Evolutionary conservation across 2,113 vertebrate genomes (phyloP), one percentile per base, ranked within the genome.

Genomic region (Cygnus atratus): DNA sequence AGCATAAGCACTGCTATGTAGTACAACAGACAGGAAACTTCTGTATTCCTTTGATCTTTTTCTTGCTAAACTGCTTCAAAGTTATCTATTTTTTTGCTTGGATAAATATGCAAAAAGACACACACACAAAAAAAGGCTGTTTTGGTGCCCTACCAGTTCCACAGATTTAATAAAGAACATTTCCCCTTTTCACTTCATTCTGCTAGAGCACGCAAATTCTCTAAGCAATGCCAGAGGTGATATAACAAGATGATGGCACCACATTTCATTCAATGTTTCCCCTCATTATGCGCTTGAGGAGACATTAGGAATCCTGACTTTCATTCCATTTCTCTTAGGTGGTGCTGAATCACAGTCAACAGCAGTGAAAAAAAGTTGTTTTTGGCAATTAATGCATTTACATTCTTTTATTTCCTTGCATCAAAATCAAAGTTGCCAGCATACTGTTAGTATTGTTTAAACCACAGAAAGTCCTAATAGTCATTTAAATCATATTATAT

Each of bases 401-500:
- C 18, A 90, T n/a, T 26, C 52, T 63, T 75, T 31, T 58, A 14
- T 59, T 65, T 84, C 44, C 58, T 90, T 84, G 33, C 24, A 58
- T 33, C 33, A 70, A 84, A 86, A 88, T 46, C 25, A 67, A 16
- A 63, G 59, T 28, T 90, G 59, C 28, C 35, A 90, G n/a, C 39
- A 78, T 25, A 10, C 29, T 11, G 10, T 44, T 55, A 72, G 35
- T 84, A 84, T 29, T 77, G 12, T 68, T 93, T 71, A 81, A 93
- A 37, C 18, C 43, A 24, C 43, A 67, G 20, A 24, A 91, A 73
- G 20, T 76, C 41, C 35, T 85, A 85, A 67, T 24, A 83, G 65
- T 78, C 26, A 75, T 54, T 84, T 84, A 86, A 74, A 86, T 80
- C 39, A 52, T 91, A 57, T 25, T 82, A 57, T 33, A 62, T 20